Base-by-base conservation (phyloP, 2,888 invertebrate genomes). In the Drosophila mimetica region DNA sequence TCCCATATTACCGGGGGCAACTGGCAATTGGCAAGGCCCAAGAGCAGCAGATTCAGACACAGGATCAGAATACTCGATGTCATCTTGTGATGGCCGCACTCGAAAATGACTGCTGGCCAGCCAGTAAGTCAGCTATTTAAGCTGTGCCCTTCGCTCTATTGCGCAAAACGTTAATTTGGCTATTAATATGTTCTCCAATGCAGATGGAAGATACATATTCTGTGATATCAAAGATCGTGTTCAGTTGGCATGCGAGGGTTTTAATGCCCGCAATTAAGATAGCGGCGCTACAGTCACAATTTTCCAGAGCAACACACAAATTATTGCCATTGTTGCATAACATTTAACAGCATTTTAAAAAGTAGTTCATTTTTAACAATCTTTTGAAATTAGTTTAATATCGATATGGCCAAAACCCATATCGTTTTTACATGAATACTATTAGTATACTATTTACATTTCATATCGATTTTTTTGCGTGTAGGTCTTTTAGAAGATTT, bases 1-100 rank as follows among this genome's bases (percentile, higher is more conserved):
- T 2, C 8, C 3, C 1, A 25, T 8, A 8, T 51, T 20, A 70
- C 70, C 70, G 73, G 74, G 4, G 69, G 73, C 30, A 47, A 18
- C 11, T 6, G 25, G 25, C n/a, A n/a, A 2, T 25, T 1, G 25
- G 25, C 5, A 30, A 22, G 14, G 32, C 34, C 28, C 13, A 47
- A 13, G 3, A 41, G 18, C 5, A 52, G 32, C 11, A 66, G 25
- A n/a, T 7, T 4, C 14, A 18, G n/a, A 22, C 55, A 11, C 5
- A 55, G 11, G 14, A 3, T 54, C 13, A 37, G n/a, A 54, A 16
- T 9, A 0, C 18, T 8, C 18, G 54, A 16, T n/a, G 54, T 25
- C 55, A 55, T 55, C 34, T 22, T 25, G 54, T 5, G 2, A 1
- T n/a, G 7, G 11, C 9, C 16, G 4, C 9, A 11, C n/a, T 34